Percentiles rank a stretch among this genome's conserved stretches.
Conservation (phyloP, 1,140 invertebrate species). For the Venustaconcha ellipsiformis region DNA sequence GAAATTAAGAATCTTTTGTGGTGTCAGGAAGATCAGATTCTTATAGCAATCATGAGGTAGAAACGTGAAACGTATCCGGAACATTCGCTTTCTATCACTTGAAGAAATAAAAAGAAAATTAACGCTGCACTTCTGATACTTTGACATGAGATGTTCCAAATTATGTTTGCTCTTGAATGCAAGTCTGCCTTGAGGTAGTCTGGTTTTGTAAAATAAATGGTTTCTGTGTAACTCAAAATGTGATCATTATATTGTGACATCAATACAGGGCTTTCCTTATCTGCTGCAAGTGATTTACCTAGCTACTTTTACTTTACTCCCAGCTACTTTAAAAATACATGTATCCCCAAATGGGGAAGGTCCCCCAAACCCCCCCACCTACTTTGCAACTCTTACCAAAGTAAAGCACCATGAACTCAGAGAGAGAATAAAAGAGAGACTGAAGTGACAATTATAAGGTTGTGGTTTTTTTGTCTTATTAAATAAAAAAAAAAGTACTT, state of each 20-base stretch:
- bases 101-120: slow-evolving; percentile 17
- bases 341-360: no score
- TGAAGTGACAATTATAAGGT: not conserved
- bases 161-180: not conserved
- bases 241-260: no score
- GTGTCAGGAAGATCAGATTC: slow-evolving; percentile 78
- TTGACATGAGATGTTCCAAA: not conserved
- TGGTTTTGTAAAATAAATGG: not conserved
- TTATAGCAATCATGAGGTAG: slow-evolving; percentile 81
- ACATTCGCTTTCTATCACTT: slow-evolving; percentile 51
- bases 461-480: no score
- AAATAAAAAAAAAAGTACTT: no score
- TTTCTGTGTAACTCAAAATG: no score
- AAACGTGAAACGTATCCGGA: slow-evolving; percentile 76
- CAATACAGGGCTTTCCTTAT: no score
- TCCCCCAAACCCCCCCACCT: no score
- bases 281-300: no score
- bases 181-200: not conserved
- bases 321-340: no score
- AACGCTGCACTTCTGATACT: not conserved
- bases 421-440: not conserved
- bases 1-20: slow-evolving; percentile 74
- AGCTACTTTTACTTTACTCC: no score
- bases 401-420: slow-evolving; percentile 77
- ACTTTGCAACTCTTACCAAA: slow-evolving; percentile 69